A percentile compares a stretch with the other conserved stretches of the same genome.
These are phyloP conservation scores for Drosophila acutilabella DNA, from an alignment of 2,888 invertebrate species.

Conservation along the genomic window DNA sequence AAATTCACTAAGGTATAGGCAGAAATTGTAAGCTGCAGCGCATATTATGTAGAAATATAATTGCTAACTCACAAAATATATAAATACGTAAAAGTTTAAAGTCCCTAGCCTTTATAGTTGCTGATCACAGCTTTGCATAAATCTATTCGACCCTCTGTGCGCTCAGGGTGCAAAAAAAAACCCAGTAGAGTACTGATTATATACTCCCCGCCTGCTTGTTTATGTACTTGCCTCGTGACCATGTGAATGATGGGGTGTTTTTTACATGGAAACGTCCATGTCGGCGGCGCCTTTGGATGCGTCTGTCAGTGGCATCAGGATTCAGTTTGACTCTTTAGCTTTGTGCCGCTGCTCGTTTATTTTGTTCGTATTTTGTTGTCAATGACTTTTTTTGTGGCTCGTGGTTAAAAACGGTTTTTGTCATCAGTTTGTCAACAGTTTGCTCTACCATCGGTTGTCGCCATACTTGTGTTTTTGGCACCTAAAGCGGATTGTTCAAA, in stretches of 20 bases:
- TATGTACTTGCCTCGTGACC: constrained; percentile 23
- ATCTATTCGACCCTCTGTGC: no score
- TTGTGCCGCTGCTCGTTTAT: constrained; percentile 61
- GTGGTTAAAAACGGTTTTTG: constrained; percentile 37
- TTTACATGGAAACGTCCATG: constrained; percentile 17
- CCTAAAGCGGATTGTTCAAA: constrained; percentile 37
- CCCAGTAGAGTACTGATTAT: constrained; percentile 33
- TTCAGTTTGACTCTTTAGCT: constrained; percentile 81
- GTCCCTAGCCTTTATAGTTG: no score
- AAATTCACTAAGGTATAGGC: no score
- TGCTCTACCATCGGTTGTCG: constrained; percentile 29
- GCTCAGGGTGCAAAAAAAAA: no score
- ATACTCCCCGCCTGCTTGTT: constrained; percentile 30
- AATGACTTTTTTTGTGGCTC: constrained; percentile 50
- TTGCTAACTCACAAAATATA: no score
- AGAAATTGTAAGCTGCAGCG: no score
- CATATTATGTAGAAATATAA: no score
- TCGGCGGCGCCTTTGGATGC: constrained; percentile 30
- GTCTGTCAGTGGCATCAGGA: constrained; percentile 61
- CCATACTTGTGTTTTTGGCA: constrained; percentile 10
- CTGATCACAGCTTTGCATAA: no score
- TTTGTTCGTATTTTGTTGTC: constrained; percentile 26
- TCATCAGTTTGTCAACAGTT: constrained; percentile 61
- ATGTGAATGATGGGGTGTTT: constrained; percentile 40
- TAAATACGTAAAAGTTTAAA: no score